Conservation (phyloP, 2,888 invertebrate genomes). For the Halictus quadricinctus region DNA sequence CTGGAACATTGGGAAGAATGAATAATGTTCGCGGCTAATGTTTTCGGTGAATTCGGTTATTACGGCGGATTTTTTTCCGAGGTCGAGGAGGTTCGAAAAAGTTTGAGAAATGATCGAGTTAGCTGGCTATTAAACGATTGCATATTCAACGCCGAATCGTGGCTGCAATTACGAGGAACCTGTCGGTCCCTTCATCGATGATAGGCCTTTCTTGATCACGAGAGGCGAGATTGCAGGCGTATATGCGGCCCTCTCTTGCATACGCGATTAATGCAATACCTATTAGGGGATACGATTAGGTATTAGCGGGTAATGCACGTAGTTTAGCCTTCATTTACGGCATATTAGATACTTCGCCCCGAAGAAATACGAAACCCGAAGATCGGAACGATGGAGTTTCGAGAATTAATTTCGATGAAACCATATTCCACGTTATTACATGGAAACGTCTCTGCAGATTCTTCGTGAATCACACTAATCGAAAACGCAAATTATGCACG, state of each 20-base stretch:
- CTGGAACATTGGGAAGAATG: not conserved
- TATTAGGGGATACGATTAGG: constrained; percentile 50
- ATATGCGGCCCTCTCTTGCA: constrained; percentile 38
- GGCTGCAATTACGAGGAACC: constrained; percentile 44
- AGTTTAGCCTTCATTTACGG: constrained; percentile 44
- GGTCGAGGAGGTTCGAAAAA: not conserved
- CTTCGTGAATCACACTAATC: not conserved
- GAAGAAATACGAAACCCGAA: constrained; percentile 7
- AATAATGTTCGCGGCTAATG: not conserved
- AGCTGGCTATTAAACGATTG: constrained; percentile 32
- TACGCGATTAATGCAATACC: constrained; percentile 58
- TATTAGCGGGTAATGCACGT: constrained; percentile 41
- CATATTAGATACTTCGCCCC: constrained; percentile 7
- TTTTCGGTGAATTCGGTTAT: not conserved
- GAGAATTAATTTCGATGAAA: constrained; percentile 5
- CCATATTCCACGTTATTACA: not conserved
- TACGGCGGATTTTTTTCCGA: not conserved
- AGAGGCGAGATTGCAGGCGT: constrained; percentile 36
- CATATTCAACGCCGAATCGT: constrained; percentile 21
- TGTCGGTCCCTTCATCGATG: constrained; percentile 44
- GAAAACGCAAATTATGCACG: not conserved
- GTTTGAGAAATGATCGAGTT: not conserved
- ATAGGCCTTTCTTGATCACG: constrained; percentile 52
- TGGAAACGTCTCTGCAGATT: not conserved
- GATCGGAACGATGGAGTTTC: constrained; percentile 10